These are phyloP conservation scores for Hydra vulgaris DNA, from an alignment of 30 jellyfish, hydroid and myxozoan species.

Conservation along the genomic window DNA sequence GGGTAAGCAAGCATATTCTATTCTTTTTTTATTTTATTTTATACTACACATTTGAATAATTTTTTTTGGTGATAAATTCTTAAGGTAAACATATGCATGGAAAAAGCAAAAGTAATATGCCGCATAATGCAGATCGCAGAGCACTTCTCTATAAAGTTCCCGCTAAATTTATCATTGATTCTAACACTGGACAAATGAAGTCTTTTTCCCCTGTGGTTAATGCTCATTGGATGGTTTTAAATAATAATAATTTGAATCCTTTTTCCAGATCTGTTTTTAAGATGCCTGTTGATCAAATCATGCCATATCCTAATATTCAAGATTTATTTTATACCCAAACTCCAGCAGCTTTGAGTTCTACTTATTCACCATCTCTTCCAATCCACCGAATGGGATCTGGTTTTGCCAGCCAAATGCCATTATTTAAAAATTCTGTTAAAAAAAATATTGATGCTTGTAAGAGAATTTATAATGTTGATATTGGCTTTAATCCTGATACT, in stretches of 20 bases:
- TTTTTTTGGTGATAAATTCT: neutral
- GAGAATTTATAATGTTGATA: too few species aligned
- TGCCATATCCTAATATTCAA: neutral
- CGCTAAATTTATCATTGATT: conserved; percentile 15
- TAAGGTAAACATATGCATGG: neutral
- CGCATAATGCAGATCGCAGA: neutral
- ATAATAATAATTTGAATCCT: neutral
- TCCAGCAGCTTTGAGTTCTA: neutral
- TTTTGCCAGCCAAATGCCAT: neutral
- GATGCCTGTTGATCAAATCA: neutral
- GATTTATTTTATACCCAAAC: neutral
- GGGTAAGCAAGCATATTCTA: neutral
- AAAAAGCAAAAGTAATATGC: too few species aligned
- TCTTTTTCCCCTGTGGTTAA: neutral
- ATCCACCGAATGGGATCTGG: neutral
- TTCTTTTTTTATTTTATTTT: too few species aligned
- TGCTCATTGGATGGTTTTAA: neutral
- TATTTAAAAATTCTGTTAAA: neutral
- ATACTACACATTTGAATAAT: too few species aligned
- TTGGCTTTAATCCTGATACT: too few species aligned
- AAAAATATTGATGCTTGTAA: neutral
- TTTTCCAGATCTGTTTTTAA: neutral
- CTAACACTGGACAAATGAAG: conserved; percentile 13
- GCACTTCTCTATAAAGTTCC: conserved; percentile 15
- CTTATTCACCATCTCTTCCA: neutral